phyloP scores from a whole-genome alignment of 2,888 invertebrate species.

The Willowsia nigromaculata region DNA sequence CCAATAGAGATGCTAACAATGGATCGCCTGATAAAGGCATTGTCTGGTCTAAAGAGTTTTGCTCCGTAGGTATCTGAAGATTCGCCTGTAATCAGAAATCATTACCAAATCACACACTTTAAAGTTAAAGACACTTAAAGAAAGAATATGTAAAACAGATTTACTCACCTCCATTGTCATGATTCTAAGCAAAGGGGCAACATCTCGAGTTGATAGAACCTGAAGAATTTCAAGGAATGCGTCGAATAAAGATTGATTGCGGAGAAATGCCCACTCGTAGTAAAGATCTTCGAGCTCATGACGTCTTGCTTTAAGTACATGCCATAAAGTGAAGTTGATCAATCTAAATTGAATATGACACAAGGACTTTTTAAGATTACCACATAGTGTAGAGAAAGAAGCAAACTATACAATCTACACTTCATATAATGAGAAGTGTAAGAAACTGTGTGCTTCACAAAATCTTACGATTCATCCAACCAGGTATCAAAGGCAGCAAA shows the following conservation, averaged over 20 bases:
- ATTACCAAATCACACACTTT: neutral
- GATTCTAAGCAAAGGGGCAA: slow-evolving; percentile 67
- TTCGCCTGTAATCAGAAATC: slow-evolving; percentile 1
- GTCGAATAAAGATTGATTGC: slow-evolving; percentile 72
- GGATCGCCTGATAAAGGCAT: slow-evolving; percentile 57
- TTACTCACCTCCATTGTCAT: slow-evolving; percentile 69
- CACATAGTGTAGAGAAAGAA: no score
- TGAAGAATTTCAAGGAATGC: slow-evolving; percentile 73
- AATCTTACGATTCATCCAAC: slow-evolving; percentile 77
- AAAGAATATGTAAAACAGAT: no score
- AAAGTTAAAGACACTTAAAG: neutral
- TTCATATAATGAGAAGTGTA: no score
- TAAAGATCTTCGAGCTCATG: slow-evolving; percentile 73
- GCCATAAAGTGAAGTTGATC: slow-evolving; percentile 63
- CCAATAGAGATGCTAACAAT: slow-evolving; percentile 47
- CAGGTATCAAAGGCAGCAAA: slow-evolving; percentile 77
- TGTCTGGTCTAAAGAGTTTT: neutral
- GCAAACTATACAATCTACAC: no score
- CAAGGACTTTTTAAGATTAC: neutral
- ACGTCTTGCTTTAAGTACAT: slow-evolving; percentile 42
- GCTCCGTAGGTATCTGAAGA: no score
- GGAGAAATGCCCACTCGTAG: slow-evolving; percentile 78
- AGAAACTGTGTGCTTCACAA: no score
- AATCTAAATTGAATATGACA: slow-evolving; percentile 61
- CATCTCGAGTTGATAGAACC: slow-evolving; percentile 75